These are phyloP conservation scores for Melieria picta DNA, from an alignment of 2,888 invertebrate genomes.

Conservation along the genomic window DNA sequence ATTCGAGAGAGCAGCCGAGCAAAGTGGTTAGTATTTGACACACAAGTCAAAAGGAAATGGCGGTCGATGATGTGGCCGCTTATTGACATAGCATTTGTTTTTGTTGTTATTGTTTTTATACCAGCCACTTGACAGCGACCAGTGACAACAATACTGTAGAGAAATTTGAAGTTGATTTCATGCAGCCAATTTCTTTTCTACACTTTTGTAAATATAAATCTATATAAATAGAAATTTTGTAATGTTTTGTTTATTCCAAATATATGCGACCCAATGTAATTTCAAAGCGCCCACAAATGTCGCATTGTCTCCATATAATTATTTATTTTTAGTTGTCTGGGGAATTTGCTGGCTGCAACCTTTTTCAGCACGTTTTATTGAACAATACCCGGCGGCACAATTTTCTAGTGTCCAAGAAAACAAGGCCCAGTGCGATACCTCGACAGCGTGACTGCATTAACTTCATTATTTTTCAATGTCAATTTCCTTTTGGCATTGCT, in stretches of 20 bases:
- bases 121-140: background rate
- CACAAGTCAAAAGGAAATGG: too few species aligned
- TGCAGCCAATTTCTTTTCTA: too few species aligned
- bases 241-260: background rate
- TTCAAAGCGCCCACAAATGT: background rate
- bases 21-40: too few species aligned
- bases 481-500: too few species aligned
- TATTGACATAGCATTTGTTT: background rate
- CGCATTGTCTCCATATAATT: too few species aligned
- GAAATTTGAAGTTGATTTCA: constrained; percentile 27
- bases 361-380: constrained; percentile 19
- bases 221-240: too few species aligned
- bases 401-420: background rate
- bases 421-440: constrained; percentile 35
- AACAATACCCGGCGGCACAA: constrained; percentile 25
- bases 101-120: background rate
- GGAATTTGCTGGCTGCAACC: background rate
- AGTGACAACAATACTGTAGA: constrained; percentile 9
- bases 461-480: background rate
- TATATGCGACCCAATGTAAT: too few species aligned
- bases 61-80: too few species aligned
- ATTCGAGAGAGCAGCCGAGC: too few species aligned
- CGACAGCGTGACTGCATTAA: constrained; percentile 5
- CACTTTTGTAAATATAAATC: too few species aligned
- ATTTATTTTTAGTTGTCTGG: too few species aligned